Conservation (phyloP, 2,113 vertebrate species). For the Anas platyrhynchos region DNA sequence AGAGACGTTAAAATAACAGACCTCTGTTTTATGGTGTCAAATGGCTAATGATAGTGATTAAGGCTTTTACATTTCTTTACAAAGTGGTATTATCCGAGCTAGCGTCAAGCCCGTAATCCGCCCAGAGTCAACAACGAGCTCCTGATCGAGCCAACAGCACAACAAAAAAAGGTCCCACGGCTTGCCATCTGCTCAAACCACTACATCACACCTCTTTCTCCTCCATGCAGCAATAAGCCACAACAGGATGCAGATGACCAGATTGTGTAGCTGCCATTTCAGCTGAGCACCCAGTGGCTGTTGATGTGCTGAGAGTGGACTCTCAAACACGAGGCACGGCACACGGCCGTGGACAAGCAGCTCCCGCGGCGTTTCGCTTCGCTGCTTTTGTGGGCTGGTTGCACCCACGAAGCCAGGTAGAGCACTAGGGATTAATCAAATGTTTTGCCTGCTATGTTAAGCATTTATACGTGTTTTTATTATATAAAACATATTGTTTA, state of each 20-base stretch:
- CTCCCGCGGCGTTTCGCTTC: neutral
- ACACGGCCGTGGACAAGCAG: rapidly evolving
- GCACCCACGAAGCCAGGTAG: neutral
- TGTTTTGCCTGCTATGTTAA: neutral
- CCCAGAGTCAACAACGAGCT: neutral
- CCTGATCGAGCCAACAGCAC: neutral
- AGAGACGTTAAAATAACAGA: neutral
- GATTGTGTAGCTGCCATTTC: neutral
- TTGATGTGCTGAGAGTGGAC: neutral
- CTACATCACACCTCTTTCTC: neutral
- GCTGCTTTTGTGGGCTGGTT: neutral
- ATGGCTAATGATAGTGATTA: neutral
- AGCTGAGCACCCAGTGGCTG: neutral
- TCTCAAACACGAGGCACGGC: neutral
- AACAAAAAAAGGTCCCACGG: neutral
- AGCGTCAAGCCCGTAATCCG: neutral
- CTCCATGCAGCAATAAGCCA: neutral
- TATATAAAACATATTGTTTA: neutral
- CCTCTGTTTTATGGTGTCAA: neutral
- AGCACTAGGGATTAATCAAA: neutral
- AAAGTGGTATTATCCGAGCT: neutral
- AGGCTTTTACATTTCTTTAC: neutral
- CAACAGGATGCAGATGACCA: neutral
- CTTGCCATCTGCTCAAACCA: slow-evolving; percentile 36
- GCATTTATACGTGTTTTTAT: neutral